Percentiles rank a stretch among this genome's conserved stretches.
These are phyloP conservation scores for Lamellibrachia columna DNA, from an alignment of 2,888 invertebrate genomes.

Conservation along the genomic window DNA sequence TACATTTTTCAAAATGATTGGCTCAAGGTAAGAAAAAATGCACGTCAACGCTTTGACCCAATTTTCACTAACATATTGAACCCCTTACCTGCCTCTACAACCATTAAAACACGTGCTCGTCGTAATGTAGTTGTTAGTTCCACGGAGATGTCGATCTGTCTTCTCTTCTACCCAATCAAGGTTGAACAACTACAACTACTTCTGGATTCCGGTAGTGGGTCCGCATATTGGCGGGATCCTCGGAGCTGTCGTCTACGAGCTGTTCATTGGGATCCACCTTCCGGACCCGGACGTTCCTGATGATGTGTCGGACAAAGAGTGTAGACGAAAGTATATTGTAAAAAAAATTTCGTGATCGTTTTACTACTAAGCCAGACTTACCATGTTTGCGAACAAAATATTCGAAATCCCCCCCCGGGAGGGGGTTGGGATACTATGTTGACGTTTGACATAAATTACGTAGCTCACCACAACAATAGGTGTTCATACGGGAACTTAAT, in stretches of 20 bases:
- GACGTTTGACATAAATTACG: neutral
- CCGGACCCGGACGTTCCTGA: conserved; percentile 45
- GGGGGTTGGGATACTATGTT: neutral
- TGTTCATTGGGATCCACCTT: conserved; percentile 69
- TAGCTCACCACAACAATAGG: too few relatives aligned
- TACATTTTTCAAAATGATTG: too few relatives aligned
- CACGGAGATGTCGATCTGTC: neutral
- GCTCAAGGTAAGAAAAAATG: too few relatives aligned
- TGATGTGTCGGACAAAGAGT: neutral
- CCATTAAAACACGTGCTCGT: too few relatives aligned
- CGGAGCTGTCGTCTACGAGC: conserved; percentile 68
- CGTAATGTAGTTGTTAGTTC: neutral
- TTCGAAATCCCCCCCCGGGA: neutral
- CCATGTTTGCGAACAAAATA: neutral
- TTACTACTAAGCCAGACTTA: neutral
- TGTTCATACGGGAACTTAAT: too few relatives aligned
- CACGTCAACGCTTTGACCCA: too few relatives aligned
- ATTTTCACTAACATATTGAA: too few relatives aligned
- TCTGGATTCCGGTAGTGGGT: conserved; percentile 69
- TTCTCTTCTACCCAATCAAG: conserved; percentile 46
- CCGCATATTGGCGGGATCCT: conserved; percentile 70
- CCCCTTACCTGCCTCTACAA: too few relatives aligned
- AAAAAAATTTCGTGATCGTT: neutral
- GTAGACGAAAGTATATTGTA: neutral
- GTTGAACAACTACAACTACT: conserved; percentile 66